These are phyloP conservation scores for Sebastes steindachneri DNA, from an alignment of 2,797 vertebrate genomes.

Conservation along the genomic window DNA sequence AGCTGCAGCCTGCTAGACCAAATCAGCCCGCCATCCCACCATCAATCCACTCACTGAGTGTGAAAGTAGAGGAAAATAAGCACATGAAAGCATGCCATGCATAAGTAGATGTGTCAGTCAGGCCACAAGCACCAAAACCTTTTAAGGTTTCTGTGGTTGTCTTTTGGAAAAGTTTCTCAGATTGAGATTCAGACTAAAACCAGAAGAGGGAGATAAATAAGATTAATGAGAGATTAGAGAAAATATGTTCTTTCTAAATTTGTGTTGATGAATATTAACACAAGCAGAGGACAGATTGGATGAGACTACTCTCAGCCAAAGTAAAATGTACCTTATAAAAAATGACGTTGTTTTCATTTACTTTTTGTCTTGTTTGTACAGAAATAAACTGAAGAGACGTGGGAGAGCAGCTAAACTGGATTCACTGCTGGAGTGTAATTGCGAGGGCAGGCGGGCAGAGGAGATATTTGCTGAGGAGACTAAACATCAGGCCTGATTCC, in stretches of 20 bases:
- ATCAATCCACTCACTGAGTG: conserved; percentile 28
- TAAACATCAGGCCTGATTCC: conserved; percentile 81
- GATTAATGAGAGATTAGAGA: not conserved
- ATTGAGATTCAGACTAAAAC: conserved; percentile 14
- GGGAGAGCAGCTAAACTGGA: conserved; percentile 50
- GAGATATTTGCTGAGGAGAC: conserved; percentile 82
- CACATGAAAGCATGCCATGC: conserved; percentile 21
- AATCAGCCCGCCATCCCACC: conserved; percentile 21
- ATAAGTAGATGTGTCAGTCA: conserved; percentile 24
- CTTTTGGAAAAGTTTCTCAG: conserved; percentile 19
- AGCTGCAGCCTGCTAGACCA: not conserved
- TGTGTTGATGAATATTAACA: not conserved
- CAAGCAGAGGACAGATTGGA: not conserved
- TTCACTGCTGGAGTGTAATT: conserved; percentile 67
- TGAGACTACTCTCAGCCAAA: not conserved
- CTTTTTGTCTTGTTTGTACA: conserved; percentile 19
- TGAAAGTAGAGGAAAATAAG: conserved; percentile 37
- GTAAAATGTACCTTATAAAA: not conserved
- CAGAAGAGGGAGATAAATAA: conserved; percentile 3
- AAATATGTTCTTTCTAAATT: not conserved
- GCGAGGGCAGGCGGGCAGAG: conserved; percentile 66
- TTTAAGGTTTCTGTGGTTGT: not conserved
- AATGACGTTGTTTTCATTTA: conserved; percentile 18
- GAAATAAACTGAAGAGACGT: conserved; percentile 43
- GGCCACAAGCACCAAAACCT: conserved; percentile 35